Percentiles rank a stretch among this genome's conserved stretches.
These are phyloP conservation scores for Ageneiosus marmoratus DNA, from an alignment of 2,113 vertebrate species.

Conservation along the genomic window DNA sequence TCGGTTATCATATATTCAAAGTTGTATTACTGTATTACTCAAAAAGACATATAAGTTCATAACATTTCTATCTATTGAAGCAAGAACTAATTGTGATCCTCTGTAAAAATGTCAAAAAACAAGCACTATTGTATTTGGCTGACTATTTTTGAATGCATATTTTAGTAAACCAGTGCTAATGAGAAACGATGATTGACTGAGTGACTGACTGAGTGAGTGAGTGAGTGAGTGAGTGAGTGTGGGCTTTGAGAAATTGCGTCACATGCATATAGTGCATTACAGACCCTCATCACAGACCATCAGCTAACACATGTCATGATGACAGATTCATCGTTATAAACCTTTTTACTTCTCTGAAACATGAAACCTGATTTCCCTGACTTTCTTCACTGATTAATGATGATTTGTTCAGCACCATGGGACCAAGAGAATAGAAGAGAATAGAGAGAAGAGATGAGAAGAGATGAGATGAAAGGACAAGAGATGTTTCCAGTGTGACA, in stretches of 20 bases:
- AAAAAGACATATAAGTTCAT: not conserved
- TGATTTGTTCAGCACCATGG: not conserved
- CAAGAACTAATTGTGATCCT: not conserved
- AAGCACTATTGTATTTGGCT: not conserved
- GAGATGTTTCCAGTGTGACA: not conserved
- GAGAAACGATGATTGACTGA: not conserved
- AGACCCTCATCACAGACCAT: not conserved
- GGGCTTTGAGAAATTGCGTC: constrained; percentile 17
- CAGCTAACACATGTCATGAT: constrained; percentile 7
- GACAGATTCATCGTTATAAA: not conserved
- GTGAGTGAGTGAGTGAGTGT: not conserved
- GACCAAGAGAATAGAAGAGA: not conserved
- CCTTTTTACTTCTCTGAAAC: not conserved
- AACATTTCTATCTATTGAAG: not conserved
- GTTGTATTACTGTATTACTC: not conserved
- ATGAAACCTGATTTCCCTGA: not conserved
- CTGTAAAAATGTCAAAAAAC: not conserved
- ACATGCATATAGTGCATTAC: constrained; percentile 1
- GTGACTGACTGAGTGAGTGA: not conserved
- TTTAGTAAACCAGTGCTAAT: not conserved
- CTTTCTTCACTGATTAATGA: not conserved
- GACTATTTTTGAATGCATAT: not conserved
- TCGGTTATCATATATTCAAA: not conserved
- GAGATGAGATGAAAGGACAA: not conserved
- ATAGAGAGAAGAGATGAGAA: not conserved